A percentile compares a stretch with the other conserved stretches of the same genome.
phyloP scores from a whole-genome alignment of 2,797 vertebrate genomes.

The Parauchenoglanis punctatus region DNA sequence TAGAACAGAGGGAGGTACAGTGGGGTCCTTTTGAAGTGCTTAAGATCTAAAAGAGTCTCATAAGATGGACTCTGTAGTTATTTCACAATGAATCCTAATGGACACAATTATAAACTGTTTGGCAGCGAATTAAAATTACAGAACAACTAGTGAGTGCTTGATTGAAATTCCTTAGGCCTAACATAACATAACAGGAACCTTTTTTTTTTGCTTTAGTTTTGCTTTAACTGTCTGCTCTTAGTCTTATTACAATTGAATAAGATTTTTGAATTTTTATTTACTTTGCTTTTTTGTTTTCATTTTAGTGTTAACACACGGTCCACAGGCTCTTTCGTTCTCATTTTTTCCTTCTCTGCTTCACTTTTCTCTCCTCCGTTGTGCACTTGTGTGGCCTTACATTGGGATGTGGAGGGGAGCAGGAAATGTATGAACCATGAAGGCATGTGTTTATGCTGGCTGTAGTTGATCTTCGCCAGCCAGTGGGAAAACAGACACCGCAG shows the following conservation, averaged over 20 bases:
- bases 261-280: conserved; percentile 30
- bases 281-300: conserved; percentile 10
- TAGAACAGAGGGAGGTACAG: conserved; percentile 37
- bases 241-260: conserved; percentile 1
- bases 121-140: conserved; percentile 25
- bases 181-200: not conserved
- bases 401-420: conserved; percentile 75
- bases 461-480: conserved; percentile 77
- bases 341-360: conserved; percentile 36
- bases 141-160: conserved; percentile 13
- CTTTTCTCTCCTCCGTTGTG: conserved; percentile 68
- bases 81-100: conserved; percentile 42
- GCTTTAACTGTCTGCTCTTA: not conserved
- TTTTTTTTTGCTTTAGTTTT: conserved; percentile 5
- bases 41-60: conserved; percentile 40
- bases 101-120: conserved; percentile 38
- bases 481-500: conserved; percentile 78
- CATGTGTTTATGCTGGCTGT: conserved; percentile 85
- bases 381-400: conserved; percentile 75
- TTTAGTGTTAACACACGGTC: conserved; percentile 1
- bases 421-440: conserved; percentile 85
- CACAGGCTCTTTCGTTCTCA: conserved; percentile 20
- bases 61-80: conserved; percentile 43
- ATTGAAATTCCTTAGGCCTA: conserved; percentile 16
- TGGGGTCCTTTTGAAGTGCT: conserved; percentile 45